These are phyloP conservation scores for Coregonus suidteri DNA, from an alignment of 2,797 vertebrate genomes.

Conservation along the genomic window DNA sequence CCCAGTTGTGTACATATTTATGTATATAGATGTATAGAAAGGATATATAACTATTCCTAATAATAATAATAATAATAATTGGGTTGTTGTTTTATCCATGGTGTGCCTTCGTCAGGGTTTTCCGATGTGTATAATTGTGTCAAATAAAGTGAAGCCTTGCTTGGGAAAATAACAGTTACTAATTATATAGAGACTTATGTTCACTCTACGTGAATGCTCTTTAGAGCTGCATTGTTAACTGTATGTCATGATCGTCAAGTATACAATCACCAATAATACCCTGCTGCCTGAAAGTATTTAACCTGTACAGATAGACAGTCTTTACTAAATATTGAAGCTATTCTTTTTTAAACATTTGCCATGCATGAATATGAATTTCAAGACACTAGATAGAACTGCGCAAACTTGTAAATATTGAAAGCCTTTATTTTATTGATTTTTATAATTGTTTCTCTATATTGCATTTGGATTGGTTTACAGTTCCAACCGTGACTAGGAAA, in stretches of 20 bases:
- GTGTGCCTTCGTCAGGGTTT: constrained; percentile 83
- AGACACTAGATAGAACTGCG: constrained; percentile 75
- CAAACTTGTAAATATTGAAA: constrained; percentile 82
- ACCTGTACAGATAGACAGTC: constrained; percentile 69
- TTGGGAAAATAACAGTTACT: constrained; percentile 75
- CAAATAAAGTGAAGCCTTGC: constrained; percentile 65
- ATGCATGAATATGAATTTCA: constrained; percentile 39
- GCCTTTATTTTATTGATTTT: constrained; percentile 67
- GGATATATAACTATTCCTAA: constrained; percentile 49
- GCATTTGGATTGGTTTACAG: constrained; percentile 75
- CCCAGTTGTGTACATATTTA: constrained; percentile 63
- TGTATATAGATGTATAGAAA: constrained; percentile 48
- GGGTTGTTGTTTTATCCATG: constrained; percentile 75
- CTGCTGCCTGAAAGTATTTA: constrained; percentile 77
- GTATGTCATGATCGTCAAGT: constrained; percentile 64
- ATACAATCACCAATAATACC: constrained; percentile 73
- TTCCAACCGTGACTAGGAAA: constrained; percentile 73
- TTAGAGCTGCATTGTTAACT: constrained; percentile 53
- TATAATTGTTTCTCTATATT: constrained; percentile 67
- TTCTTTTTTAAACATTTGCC: constrained; percentile 59
- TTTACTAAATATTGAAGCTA: constrained; percentile 48
- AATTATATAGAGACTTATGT: constrained; percentile 66
- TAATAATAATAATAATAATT: constrained; percentile 56
- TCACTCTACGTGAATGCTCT: constrained; percentile 56
- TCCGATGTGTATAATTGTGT: constrained; percentile 80